These are phyloP conservation scores for Drosophila niveifrons DNA, from an alignment of 2,888 invertebrate genomes.

Conservation along the genomic window DNA sequence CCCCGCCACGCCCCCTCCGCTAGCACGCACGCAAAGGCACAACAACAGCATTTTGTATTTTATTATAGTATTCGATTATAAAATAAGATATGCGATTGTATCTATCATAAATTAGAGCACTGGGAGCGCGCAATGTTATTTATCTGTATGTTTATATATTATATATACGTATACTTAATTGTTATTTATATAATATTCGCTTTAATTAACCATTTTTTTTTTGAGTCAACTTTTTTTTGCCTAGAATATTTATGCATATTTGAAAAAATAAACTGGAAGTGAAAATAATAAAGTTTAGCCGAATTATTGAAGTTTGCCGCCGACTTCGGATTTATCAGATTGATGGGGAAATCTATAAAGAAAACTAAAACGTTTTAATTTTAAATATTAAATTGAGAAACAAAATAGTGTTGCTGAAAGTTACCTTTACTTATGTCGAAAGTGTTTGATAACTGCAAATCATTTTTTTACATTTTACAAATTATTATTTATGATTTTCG, in stretches of 20 bases:
- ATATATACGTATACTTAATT: conserved; percentile 26
- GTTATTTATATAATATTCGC: conserved; percentile 38
- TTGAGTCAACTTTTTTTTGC: conserved; percentile 6
- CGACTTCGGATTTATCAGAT: not conserved
- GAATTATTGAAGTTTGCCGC: not conserved
- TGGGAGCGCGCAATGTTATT: conserved; percentile 34
- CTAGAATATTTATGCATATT: conserved; percentile 10
- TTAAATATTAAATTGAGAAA: too few species aligned
- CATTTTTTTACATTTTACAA: too few species aligned
- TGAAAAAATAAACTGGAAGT: conserved; percentile 6
- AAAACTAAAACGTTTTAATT: too few species aligned
- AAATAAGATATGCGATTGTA: conserved; percentile 37
- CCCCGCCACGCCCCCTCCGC: not conserved
- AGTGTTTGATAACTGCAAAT: too few species aligned
- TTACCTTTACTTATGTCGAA: too few species aligned
- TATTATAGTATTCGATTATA: conserved; percentile 62
- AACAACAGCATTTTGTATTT: conserved; percentile 59
- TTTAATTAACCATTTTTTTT: conserved; percentile 11
- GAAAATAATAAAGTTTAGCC: not conserved
- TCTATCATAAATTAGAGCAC: conserved; percentile 20
- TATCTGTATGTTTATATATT: conserved; percentile 25
- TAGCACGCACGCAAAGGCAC: conserved; percentile 20
- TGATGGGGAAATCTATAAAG: not conserved
- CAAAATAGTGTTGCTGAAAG: too few species aligned
- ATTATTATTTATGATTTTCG: too few species aligned